phyloP scores from a whole-genome alignment of 2,113 vertebrate genomes.

The Neoarius graeffei region DNA sequence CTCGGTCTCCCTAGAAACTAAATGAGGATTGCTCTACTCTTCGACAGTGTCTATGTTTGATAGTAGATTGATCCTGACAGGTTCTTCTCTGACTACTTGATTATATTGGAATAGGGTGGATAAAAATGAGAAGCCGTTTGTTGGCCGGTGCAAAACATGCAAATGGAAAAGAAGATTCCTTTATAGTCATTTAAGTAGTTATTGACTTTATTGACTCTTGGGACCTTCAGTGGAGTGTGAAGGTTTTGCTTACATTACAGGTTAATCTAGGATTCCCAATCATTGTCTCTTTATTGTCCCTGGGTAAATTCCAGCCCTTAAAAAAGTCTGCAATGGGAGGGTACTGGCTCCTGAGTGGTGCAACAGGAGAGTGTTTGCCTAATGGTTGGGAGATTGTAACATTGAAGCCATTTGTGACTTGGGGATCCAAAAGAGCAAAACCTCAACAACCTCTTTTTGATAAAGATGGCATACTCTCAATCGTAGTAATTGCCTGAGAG shows the following conservation, averaged over 20 bases:
- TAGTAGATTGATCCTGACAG: constrained; percentile 71
- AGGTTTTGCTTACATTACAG: constrained; percentile 64
- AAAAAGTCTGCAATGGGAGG: background rate
- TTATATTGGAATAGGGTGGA: constrained; percentile 77
- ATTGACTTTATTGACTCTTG: constrained; percentile 71
- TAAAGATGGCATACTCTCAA: background rate
- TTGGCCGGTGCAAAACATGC: constrained; percentile 61
- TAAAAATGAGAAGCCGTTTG: constrained; percentile 81
- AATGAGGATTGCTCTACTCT: constrained; percentile 55
- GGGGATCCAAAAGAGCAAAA: background rate
- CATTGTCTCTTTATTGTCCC: constrained; percentile 49
- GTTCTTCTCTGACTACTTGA: constrained; percentile 70
- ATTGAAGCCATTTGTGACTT: no score
- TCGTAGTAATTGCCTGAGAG: background rate
- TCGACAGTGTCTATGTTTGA: constrained; percentile 61
- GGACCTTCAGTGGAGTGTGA: constrained; percentile 63
- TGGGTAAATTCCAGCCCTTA: background rate
- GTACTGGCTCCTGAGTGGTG: background rate
- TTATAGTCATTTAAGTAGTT: constrained; percentile 74
- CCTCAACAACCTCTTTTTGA: no score
- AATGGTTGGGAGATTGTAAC: background rate
- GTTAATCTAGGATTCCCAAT: constrained; percentile 57
- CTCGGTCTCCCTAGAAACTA: constrained; percentile 43
- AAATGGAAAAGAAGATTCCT: constrained; percentile 57
- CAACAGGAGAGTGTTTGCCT: background rate